phyloP scores from a whole-genome alignment of 2,888 invertebrate genomes.

The Halictus quadricinctus region DNA sequence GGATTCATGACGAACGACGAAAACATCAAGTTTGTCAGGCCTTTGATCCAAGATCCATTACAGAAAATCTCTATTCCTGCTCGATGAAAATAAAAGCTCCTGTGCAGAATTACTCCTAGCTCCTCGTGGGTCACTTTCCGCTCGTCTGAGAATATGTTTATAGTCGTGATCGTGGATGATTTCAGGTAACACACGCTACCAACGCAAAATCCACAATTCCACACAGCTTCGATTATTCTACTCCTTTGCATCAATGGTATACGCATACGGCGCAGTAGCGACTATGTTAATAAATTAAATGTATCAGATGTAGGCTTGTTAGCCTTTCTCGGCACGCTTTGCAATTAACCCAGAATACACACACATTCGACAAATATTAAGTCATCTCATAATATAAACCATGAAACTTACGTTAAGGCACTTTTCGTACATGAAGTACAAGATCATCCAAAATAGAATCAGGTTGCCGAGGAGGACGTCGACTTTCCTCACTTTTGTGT shows the following conservation, averaged over 20 bases:
- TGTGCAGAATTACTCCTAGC: constrained; percentile 68
- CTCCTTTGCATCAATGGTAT: constrained; percentile 67
- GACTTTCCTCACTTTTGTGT: constrained; percentile 45
- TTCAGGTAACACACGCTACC: constrained; percentile 70
- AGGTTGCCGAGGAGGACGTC: constrained; percentile 64
- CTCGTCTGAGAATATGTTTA: constrained; percentile 49
- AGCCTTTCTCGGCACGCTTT: constrained; percentile 18
- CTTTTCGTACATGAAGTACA: constrained; percentile 69
- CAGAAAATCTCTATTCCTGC: constrained; percentile 67
- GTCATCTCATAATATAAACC: neutral
- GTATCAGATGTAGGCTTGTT: constrained; percentile 20
- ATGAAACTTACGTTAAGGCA: constrained; percentile 69
- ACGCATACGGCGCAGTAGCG: constrained; percentile 70
- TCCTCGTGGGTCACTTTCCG: constrained; percentile 59
- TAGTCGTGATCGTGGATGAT: constrained; percentile 47
- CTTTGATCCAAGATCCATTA: constrained; percentile 69
- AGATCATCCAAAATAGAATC: constrained; percentile 64
- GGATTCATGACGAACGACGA: constrained; percentile 68
- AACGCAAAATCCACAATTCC: constrained; percentile 71
- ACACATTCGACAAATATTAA: constrained; percentile 5
- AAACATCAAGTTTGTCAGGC: constrained; percentile 71
- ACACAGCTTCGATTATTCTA: constrained; percentile 70
- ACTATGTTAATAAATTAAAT: constrained; percentile 59
- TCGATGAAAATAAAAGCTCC: constrained; percentile 73
- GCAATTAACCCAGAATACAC: constrained; percentile 11